Evolutionary conservation across 2,888 invertebrate species (phyloP), one percentile per base, ranked within the genome.

Genomic region (Serripes groenlandicus): DNA sequence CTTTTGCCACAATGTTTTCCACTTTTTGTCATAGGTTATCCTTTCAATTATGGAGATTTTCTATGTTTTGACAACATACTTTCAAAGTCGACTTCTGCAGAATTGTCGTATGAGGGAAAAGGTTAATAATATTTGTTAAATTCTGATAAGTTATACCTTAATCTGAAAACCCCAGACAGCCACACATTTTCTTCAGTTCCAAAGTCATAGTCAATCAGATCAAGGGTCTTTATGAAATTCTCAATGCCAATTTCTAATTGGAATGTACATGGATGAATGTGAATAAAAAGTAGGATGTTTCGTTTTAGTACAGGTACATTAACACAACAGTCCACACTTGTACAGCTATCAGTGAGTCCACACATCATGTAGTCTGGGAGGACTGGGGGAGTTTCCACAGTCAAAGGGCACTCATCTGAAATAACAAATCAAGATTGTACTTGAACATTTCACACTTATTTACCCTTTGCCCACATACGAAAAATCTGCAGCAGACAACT

Each of bases 321-420:
- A 7, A 87, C 23, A 78, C 90, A 90, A 56, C 90, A 90, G 26
- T 78, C 54, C 4, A 88, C 66, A 18, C 74, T 77, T n/a, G 88
- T 81, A 75, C 90, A 90, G 9, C 28, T 68, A 3, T 60, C 35
- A 3, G 79, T 54, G 32, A 83, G 30, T 15, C 71, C 21, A 54
- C 88, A 87, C 18, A 76, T 69, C 49, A 88, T 54, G 23, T 75
- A 35, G 62, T 73, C 56, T 11, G 84, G 80, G 3, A 83, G 35
- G 1, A 32, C 26, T 3, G 72, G 58, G 3, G 80, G 75, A 18
- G 70, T 35, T 1, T 28, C 35, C 15, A 81, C 60, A 3, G 72
- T n/a, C 11, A 75, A 37, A 0, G 73, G 35, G 42, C 85, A 85
- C 18, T 69, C 68, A 28, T 62, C 81, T 81, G 69, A 28, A 72